Base-by-base conservation (phyloP, 2,888 invertebrate species). In the Drepanosiphum platanoidis region DNA sequence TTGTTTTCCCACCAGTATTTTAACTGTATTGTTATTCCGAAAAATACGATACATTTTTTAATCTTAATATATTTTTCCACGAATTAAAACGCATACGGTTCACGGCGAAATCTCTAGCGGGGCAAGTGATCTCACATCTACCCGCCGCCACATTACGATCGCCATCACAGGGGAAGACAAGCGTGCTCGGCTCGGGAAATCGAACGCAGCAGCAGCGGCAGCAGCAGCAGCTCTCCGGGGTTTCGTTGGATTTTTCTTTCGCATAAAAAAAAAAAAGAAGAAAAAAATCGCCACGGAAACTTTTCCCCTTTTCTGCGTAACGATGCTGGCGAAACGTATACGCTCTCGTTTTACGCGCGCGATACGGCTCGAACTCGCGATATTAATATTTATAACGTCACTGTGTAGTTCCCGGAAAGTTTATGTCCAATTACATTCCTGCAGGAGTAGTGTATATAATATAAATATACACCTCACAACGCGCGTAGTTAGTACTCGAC, bases 361-460 rank as follows among this genome's bases (percentile, higher is more conserved):
- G 64, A 66, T 52, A 66, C n/a, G 72, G 30, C 39, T 82, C 42
- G 75, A 75, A 75, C 27, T 64, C 74, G 30, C 46, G 11, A 83
- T 83, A 83, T 83, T 83, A 83, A 83, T 83, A 83, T 83, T 83
- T 83, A 75, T 83, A 83, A 75, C 83, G 34, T 83, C 42, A 22
- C 58, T 5, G 34, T 34, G n/a, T 42, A 22, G 46, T 18, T 46
- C 27, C 64, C 30, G 36, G 3, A 75, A 83, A 75, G 64, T 75
- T 83, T 75, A 83, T 75, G 52, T 83, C 68, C 83, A 83, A 83
- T 83, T 83, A 83, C 83, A 61, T 83, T 74, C 66, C 66, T n/a
- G n/a, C 18, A 22, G 52, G 68, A 36, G 46, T 18, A 4, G 42
- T 11, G 42, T 13, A 13, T 18, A 13, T 13, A 46, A 3, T 3